Evolutionary conservation across 2,797 vertebrate genomes (phyloP).

Genomic region (Melanotaenia parkinsoni): DNA sequence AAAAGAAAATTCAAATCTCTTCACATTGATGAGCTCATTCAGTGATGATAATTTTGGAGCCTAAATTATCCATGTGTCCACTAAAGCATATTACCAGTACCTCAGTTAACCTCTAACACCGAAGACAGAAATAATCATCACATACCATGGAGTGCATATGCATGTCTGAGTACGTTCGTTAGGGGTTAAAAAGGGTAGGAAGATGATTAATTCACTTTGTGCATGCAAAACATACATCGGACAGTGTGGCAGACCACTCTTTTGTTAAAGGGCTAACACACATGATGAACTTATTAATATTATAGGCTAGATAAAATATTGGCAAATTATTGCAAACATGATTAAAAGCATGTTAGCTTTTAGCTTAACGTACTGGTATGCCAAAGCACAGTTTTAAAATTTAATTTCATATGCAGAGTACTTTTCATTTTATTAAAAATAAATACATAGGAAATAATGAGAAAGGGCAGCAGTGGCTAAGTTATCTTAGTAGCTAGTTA

Average conservation of each 20-base stretch:
- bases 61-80: constrained; percentile 14
- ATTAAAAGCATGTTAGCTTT: constrained; percentile 3
- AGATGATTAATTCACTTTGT: neutral
- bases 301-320: neutral
- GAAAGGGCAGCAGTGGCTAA: neutral
- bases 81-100: neutral
- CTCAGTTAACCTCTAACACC: neutral
- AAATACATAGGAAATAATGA: neutral
- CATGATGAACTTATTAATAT: neutral
- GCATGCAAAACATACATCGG: neutral
- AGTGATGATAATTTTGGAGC: neutral
- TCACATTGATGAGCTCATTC: too few relatives aligned
- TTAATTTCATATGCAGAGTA: neutral
- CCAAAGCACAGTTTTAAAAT: neutral
- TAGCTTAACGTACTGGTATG: neutral
- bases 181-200: neutral
- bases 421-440: neutral
- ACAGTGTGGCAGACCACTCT: neutral
- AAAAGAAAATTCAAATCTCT: neutral
- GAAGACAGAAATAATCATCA: neutral
- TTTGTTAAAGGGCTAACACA: neutral
- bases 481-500: neutral
- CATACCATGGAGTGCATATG: neutral
- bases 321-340: neutral
- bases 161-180: neutral